These are phyloP conservation scores for Cyclopterus lumpus DNA, from an alignment of 2,797 vertebrate species.

Conservation along the genomic window DNA sequence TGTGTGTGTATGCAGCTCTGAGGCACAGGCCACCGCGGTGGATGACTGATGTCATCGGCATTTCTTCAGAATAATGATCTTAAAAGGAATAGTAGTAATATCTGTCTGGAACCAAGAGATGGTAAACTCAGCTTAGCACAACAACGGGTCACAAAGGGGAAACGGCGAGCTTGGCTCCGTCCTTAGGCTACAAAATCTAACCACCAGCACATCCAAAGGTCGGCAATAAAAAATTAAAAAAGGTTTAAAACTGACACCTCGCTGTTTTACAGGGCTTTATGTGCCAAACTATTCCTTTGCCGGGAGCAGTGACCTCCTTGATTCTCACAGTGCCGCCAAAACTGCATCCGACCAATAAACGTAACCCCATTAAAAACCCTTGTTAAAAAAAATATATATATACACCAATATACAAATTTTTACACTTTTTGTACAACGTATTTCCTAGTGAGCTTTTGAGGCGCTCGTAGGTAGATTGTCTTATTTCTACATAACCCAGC, in stretches of 20 bases:
- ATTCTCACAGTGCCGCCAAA: background rate
- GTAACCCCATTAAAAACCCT: background rate
- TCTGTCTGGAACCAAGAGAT: background rate
- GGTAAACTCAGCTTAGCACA: constrained; percentile 1
- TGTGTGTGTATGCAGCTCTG: background rate
- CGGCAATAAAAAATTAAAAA: background rate
- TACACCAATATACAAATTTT: too few relatives aligned
- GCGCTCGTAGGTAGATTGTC: background rate
- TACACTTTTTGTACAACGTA: background rate
- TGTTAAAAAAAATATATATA: background rate
- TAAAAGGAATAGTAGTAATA: background rate
- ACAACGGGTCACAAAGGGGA: background rate
- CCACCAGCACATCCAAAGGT: background rate
- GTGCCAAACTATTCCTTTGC: background rate
- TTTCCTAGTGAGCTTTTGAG: background rate
- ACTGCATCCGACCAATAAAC: background rate
- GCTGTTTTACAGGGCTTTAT: background rate
- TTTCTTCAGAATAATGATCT: background rate
- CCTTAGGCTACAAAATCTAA: background rate
- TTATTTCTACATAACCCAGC: background rate
- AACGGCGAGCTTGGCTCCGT: background rate
- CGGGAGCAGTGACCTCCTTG: background rate
- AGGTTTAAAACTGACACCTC: background rate
- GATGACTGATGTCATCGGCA: background rate
- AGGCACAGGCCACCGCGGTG: background rate